Evolutionary conservation across 2,888 invertebrate genomes (phyloP).

Genomic region (Acanthosepion pharaonis): DNA sequence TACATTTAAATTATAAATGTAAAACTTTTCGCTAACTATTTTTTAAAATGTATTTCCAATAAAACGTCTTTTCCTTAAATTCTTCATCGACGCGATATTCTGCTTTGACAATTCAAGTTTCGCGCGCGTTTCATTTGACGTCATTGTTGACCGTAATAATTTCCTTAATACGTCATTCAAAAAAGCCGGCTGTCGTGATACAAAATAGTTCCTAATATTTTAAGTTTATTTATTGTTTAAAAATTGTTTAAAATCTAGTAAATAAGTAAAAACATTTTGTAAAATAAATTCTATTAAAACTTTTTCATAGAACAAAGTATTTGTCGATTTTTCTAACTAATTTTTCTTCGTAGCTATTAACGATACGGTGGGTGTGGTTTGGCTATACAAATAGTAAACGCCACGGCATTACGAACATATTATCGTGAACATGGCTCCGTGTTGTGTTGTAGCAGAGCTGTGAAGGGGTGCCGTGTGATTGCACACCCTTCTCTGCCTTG

Average conservation of each 20-base stretch:
- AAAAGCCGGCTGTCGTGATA: not conserved
- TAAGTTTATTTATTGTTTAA: not conserved
- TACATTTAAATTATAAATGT: no score
- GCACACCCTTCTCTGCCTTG: conserved; percentile 41
- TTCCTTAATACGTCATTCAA: not conserved
- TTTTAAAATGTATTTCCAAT: no score
- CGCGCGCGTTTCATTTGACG: not conserved
- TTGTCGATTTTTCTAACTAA: not conserved
- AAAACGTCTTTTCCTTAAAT: no score
- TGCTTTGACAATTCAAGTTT: not conserved
- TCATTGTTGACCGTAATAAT: not conserved
- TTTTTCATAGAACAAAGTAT: not conserved
- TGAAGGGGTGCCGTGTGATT: conserved; percentile 43
- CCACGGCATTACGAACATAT: no score
- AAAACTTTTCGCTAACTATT: no score
- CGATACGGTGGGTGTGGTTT: not conserved
- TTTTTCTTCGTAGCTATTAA: not conserved
- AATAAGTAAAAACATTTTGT: not conserved
- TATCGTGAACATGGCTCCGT: not conserved
- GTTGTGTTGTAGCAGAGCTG: not conserved
- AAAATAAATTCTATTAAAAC: not conserved
- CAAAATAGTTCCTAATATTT: not conserved
- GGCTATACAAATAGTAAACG: not conserved
- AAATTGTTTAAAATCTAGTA: not conserved
- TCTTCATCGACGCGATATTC: no score